Evolutionary conservation across 2,888 invertebrate species (phyloP), one percentile per base, ranked within the genome.

Genomic region (Eupithecia inturbata): DNA sequence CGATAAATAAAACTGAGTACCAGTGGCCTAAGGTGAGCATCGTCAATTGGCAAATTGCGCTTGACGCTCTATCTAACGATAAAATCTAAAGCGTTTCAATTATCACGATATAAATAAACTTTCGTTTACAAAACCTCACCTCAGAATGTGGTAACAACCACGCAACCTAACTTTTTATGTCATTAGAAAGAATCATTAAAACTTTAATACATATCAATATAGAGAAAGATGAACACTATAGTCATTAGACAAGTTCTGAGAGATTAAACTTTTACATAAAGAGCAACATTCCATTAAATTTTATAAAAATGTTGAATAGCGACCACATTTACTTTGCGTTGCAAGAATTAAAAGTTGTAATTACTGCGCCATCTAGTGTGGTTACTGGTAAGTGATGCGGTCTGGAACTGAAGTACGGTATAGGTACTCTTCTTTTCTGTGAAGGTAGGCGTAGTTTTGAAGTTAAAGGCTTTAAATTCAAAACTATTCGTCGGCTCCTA

Each of bases 291-390:
- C 39, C 41, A 41, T 53, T 57, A 36, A 53, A 68, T 45, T 45
- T 31, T 12, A 62, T 39, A 45, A 5, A 41, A 67, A 62, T 36
- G 31, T 60, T 67, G 33, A 70, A 73, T 26, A 70, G 53, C 31
- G 64, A 66, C 67, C 49, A n/a, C 70, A 62, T 62, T 63, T 67
- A 70, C 49, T 70, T 67, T 16, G 57, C 57, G 63, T 67, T n/a
- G 57, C 53, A 39, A 57, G 67, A 64, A 72, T 72, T 53, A 67
- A 75, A 75, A 75, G 72, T 75, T 75, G 72, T 75, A 72, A 72
- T 68, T 70, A 72, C 67, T 64, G 28, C 53, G 57, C 63, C 67
- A 70, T 60, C 70, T 68, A 36, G 70, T 62, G 39, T 70, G 72
- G 72, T 72, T 31, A 33, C 70, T 70, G 72, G 60, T 70, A 67